Base-by-base conservation (phyloP, 2,797 vertebrate genomes). In the Artibeus lituratus region DNA sequence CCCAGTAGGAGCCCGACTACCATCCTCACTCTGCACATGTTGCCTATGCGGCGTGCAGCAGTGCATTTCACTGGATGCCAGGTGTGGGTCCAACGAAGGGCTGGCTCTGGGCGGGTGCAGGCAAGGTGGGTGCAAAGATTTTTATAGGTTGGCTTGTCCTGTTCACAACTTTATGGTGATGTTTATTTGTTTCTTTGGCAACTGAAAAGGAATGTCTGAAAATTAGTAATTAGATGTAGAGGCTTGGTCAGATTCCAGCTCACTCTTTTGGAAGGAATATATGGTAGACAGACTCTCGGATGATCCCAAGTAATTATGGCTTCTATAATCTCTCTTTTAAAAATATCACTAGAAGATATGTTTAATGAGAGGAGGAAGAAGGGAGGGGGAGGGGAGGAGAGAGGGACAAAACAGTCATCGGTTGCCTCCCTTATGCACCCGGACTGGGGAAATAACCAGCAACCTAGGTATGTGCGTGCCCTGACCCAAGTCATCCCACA, bases 21-120 rank as follows among this genome's bases (percentile, higher is more conserved):
- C 32, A 7, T 51, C 57, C 11, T 32, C 7, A 3, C n/a, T 53
- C 76, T 37, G 49, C 3, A 1, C n/a, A 24, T 24, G 49, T 77
- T n/a, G 0, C 6, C 49, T 35, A 19, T 0, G 1, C 7, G 4
- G 29, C 3, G 6, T 2, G 29, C 55, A 32, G 19, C 10, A 3
- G 10, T 0, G 6, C n/a, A 8, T 15, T n/a, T 53, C 42, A 47
- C 26, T 10, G 42, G 72, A 19, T 19, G 26, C 26, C 42, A 8
- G 4, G 42, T 29, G 49, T 5, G 1, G 18, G 21, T 26, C 35
- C 11, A 53, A 37, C 49, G n/a, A 24, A 35, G 5, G 21, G 10
- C 49, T 37, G n/a, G 49, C 6, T 35, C 49, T 21, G 3, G 49
- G 47, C 7, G 6, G 44, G 32, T 8, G 74, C 49, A 24, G 76